Base-by-base conservation (phyloP, 2,113 vertebrate species). In the Saccopteryx leptura region DNA sequence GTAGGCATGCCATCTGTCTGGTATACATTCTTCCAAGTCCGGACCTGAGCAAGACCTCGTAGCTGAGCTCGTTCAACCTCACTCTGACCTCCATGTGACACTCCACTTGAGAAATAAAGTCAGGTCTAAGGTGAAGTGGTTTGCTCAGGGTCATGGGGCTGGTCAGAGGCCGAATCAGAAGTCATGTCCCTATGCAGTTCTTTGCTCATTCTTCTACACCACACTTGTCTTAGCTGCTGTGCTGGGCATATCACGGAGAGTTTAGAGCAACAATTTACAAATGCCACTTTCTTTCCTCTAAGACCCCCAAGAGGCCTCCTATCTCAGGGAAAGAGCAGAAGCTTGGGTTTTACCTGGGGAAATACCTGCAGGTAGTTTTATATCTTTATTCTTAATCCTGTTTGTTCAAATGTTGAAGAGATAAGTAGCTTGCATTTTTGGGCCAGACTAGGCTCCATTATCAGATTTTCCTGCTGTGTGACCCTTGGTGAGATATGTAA, bases 41-140 rank as follows among this genome's bases (percentile, higher is more conserved):
- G 88, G 92, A 68, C 50, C 66, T n/a, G 23, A 61, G 14, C 11
- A 72, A 90, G 48, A 66, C 79, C 88, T 89, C 65, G 33, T 75
- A 83, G 46, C 33, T 60, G 58, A 75, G 81, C 33, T 18, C 66
- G 68, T 68, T 54, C 94, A 82, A 74, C 58, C 19, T 14, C 28
- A 31, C 56, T 46, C 46, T 24, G 24, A 86, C 54, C 66, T 76
- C 28, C 23, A 13, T 56, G 68, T 82, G 46, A 78, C 79, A 69
- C 26, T 86, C 46, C 83, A 69, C 63, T 82, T 92, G 74, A 63
- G 85, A 96, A 95, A 92, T 84, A 97, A 97, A 97, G 65, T 91
- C 88, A 63, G 81, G 94, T 56, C 79, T 50, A 48, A 46, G 26
- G 11, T 80, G 93, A 95, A 96, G 81, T 54, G 83, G 92, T 95